A percentile compares a stretch with the other conserved stretches of the same genome.
Conservation (phyloP, 2,113 vertebrate species). For the Hemichromis elongatus region DNA sequence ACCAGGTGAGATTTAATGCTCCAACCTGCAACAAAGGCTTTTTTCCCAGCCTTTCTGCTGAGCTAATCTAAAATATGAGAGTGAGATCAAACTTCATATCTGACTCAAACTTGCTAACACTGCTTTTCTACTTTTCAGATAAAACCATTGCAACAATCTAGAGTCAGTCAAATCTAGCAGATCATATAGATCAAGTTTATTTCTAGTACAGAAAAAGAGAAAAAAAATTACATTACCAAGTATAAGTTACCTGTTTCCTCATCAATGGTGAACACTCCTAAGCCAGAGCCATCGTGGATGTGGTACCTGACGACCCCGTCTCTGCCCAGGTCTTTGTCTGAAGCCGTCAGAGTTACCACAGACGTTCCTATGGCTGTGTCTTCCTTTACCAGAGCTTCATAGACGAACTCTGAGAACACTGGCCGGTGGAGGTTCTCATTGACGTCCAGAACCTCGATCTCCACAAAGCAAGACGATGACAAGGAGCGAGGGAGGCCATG, state of each 20-base stretch:
- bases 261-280: conserved; percentile 83
- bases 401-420: conserved; percentile 82
- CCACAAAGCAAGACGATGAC: conserved; percentile 85
- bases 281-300: conserved; percentile 85
- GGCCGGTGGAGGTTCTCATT: conserved; percentile 92
- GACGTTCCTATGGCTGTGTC: conserved; percentile 79
- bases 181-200: no score
- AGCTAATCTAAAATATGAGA: not conserved
- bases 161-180: no score
- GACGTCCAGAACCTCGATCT: conserved; percentile 86
- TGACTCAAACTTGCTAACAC: not conserved
- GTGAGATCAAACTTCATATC: not conserved
- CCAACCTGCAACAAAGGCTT: not conserved
- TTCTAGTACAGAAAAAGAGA: not conserved
- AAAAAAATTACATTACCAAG: not conserved
- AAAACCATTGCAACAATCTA: not conserved
- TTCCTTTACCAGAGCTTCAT: conserved; percentile 82
- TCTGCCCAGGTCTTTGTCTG: conserved; percentile 81
- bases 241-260: conserved; percentile 80
- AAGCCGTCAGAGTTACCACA: conserved; percentile 77
- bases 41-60: not conserved
- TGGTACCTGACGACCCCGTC: conserved; percentile 88
- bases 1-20: not conserved
- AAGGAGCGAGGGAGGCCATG: conserved; percentile 80
- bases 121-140: not conserved